Evolutionary conservation across 2,113 vertebrate genomes (phyloP).

Genomic region (Tor tambroides): DNA sequence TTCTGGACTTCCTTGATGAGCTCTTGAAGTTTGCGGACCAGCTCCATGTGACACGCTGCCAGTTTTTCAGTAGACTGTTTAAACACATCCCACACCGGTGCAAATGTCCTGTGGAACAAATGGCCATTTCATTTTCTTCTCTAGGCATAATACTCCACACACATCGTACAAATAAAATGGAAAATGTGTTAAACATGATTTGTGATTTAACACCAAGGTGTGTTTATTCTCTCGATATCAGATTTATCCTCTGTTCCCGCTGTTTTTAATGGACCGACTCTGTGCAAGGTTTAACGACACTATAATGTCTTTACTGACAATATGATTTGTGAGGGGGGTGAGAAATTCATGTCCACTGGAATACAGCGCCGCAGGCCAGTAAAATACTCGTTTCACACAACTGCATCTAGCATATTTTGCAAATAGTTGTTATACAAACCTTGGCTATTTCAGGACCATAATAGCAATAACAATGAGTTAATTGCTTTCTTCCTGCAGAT

Average conservation of each 20-base stretch:
- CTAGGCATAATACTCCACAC: slow-evolving; percentile 4
- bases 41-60: slow-evolving; percentile 92
- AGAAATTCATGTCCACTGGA: neutral
- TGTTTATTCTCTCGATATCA: slow-evolving; percentile 34
- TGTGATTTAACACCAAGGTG: slow-evolving; percentile 28
- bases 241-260: slow-evolving; percentile 19
- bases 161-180: neutral
- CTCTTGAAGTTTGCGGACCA: slow-evolving; percentile 92
- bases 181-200: slow-evolving; percentile 30
- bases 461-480: slow-evolving; percentile 14
- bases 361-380: neutral
- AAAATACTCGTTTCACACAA: slow-evolving; percentile 3
- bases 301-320: slow-evolving; percentile 34
- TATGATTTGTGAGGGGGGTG: neutral
- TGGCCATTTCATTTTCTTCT: neutral
- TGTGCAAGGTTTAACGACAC: slow-evolving; percentile 17
- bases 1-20: slow-evolving; percentile 98
- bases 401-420: neutral
- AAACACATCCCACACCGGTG: slow-evolving; percentile 96
- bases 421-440: neutral
- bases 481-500: slow-evolving; percentile 31
- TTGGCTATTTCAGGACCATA: neutral
- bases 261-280: slow-evolving; percentile 36
- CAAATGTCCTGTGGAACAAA: slow-evolving; percentile 86
- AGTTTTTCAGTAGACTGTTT: slow-evolving; percentile 96